Conservation (phyloP, 1,140 invertebrate genomes). For the Nylanderia fulva region DNA sequence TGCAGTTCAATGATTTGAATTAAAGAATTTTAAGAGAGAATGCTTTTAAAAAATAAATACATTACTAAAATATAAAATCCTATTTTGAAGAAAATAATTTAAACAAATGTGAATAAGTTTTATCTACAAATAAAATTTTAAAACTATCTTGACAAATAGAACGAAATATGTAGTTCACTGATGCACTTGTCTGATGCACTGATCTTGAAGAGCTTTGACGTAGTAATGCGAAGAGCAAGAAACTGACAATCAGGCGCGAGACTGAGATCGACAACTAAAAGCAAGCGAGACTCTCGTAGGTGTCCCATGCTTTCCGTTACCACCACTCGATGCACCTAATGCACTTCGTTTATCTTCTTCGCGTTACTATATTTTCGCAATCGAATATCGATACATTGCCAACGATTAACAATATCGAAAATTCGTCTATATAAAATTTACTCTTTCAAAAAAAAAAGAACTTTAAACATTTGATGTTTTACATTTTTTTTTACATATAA, state of each 20-base stretch:
- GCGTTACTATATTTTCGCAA: background rate
- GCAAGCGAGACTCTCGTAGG: background rate
- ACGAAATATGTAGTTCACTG: background rate
- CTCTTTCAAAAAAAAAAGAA: background rate
- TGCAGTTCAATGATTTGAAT: too few relatives aligned
- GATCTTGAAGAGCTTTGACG: background rate
- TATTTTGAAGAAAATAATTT: too few relatives aligned
- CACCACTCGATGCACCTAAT: conserved; percentile 40
- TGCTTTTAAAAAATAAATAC: too few relatives aligned
- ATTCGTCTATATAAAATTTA: background rate
- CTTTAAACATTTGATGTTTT: background rate
- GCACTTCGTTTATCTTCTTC: conserved; percentile 17
- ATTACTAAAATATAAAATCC: too few relatives aligned
- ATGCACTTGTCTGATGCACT: background rate
- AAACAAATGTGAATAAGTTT: too few relatives aligned
- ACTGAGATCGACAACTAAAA: conserved; percentile 13
- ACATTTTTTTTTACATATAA: background rate
- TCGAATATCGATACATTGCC: background rate
- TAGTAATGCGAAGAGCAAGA: background rate
- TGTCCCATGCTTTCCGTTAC: background rate
- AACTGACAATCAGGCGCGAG: background rate
- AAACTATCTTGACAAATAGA: too few relatives aligned
- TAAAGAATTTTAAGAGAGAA: too few relatives aligned
- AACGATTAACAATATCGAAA: background rate
- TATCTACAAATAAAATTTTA: too few relatives aligned